Evolutionary conservation across 1,140 invertebrate genomes (phyloP), one percentile per base, ranked within the genome.

Genomic region (Chrysomallon squamiferum): DNA sequence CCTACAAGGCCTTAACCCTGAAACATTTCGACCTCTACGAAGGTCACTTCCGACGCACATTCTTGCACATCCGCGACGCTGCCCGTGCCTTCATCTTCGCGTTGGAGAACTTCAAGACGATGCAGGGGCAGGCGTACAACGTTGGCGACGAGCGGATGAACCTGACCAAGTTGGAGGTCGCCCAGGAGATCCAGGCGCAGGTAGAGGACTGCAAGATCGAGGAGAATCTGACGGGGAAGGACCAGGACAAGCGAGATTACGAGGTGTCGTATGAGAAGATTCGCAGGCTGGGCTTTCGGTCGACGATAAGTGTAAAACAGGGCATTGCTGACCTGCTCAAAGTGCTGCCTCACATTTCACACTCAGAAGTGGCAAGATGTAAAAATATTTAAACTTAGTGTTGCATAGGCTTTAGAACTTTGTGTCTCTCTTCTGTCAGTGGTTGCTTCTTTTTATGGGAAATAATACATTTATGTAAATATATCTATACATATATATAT

Each of bases 11-110:
- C 3, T 65, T 81, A 13, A 75, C 71, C 2, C 33, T 76, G 18
- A 78, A 77, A 60, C 57, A 76, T 47, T 79, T 81, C 61, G 77
- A 79, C 35, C 61, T 81, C 15, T 81, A 81, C 52, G 77, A 81
- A 63, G 76, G 77, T 25, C 68, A 69, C 35, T 81, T 81, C 62
- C 67, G 75, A 2, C 72, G 79, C 57, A 79, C 79, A 2, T 81
- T 81, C 56, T 63, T 81, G 2, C 79, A 81, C 52, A 77, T 81
- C 15, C 73, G 66, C 29, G 79, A 81, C 58, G 79, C 77, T 11
- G 79, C 77, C 0, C 66, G 71, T 0, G 78, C 78, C 9, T 80
- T 80, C 65, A 43, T 75, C 3, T 80, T 80, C 65, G 75, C 75
- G 7, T 20, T 80, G 11, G 62, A 74, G 22, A 76, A 79, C 50